A percentile compares a stretch with the other conserved stretches of the same genome.
Evolutionary conservation across 2,113 vertebrate genomes (phyloP).

Genomic region (Sturnira hondurensis): DNA sequence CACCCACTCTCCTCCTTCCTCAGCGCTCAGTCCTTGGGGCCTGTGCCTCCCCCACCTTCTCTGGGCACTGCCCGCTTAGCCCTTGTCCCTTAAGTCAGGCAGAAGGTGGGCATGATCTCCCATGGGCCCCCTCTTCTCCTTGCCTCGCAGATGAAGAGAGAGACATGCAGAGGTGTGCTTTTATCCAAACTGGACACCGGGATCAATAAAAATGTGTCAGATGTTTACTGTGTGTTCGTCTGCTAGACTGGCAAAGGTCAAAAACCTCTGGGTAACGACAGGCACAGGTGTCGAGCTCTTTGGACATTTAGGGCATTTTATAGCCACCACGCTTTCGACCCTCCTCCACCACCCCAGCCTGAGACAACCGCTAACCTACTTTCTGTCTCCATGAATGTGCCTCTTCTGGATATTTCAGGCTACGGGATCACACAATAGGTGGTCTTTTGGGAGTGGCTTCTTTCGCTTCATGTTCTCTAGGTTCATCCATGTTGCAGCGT

Average conservation of each 20-base stretch:
- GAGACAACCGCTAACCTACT: neutral
- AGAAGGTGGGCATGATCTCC: neutral
- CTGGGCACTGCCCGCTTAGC: neutral
- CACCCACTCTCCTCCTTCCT: neutral
- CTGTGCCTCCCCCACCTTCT: too few relatives aligned
- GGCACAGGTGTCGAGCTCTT: too few relatives aligned
- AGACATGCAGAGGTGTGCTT: accelerated
- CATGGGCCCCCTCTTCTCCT: neutral
- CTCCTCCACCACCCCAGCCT: neutral
- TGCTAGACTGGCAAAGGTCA: neutral
- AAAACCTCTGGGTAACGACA: neutral
- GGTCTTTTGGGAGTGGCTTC: neutral
- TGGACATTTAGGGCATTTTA: neutral
- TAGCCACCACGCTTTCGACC: neutral
- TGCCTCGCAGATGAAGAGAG: neutral
- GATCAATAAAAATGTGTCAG: neutral
- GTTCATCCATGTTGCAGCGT: neutral
- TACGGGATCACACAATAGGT: accelerated
- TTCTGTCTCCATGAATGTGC: neutral
- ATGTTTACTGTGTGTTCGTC: neutral
- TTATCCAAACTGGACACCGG: neutral
- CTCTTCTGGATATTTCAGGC: neutral
- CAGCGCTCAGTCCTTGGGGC: neutral
- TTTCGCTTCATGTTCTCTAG: neutral
- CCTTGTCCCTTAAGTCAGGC: neutral